phyloP scores from a whole-genome alignment of 2,797 vertebrate genomes.

The Chrysocyon brachyurus region DNA sequence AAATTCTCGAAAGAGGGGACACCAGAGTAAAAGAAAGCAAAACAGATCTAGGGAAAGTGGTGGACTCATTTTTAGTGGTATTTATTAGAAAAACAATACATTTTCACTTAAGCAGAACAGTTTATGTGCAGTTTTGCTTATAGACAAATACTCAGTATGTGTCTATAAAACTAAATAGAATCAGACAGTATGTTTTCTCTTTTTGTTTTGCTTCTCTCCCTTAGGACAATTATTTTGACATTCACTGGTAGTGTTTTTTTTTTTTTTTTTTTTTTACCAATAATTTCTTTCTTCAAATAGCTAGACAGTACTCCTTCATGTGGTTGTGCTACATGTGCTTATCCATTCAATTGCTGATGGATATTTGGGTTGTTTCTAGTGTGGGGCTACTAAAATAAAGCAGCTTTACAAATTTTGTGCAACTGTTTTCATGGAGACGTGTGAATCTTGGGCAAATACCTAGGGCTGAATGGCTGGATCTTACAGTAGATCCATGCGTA shows the following conservation, averaged over 20 bases:
- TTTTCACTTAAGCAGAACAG: background rate
- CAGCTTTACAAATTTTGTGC: background rate
- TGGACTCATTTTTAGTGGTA: background rate
- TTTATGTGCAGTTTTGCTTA: background rate
- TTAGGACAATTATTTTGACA: background rate
- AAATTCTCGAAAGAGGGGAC: background rate
- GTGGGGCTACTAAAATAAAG: background rate
- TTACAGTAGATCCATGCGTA: background rate
- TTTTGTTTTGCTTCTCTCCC: background rate
- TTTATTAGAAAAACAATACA: background rate
- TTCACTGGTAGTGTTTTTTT: background rate
- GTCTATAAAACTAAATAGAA: background rate
- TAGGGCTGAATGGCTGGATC: background rate
- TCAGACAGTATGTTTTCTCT: background rate
- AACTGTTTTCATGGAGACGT: background rate
- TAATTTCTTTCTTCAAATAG: background rate
- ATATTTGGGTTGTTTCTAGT: background rate
- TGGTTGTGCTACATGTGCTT: background rate
- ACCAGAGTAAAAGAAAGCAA: conserved; percentile 26
- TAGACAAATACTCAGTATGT: background rate
- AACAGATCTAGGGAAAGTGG: background rate
- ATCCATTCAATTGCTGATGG: background rate
- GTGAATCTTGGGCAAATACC: background rate
- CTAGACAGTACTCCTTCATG: background rate
- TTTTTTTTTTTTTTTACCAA: background rate